These are phyloP conservation scores for Tipula helvola DNA, from an alignment of 2,888 invertebrate genomes.

Conservation along the genomic window DNA sequence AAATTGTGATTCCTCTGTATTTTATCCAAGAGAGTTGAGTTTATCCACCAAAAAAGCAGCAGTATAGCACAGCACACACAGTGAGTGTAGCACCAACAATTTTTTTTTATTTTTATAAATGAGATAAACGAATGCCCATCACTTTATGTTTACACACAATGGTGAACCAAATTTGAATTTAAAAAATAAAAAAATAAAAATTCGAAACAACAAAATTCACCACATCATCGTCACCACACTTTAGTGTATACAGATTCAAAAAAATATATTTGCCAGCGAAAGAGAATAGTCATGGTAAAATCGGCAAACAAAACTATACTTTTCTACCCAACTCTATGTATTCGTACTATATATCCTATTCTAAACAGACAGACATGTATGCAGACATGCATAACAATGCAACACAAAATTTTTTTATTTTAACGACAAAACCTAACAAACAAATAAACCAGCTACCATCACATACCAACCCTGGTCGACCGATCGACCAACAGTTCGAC, in stretches of 20 bases:
- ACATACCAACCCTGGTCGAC: background rate
- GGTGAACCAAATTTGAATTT: slow-evolving; percentile 14
- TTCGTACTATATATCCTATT: background rate
- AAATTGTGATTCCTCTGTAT: background rate
- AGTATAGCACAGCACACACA: background rate
- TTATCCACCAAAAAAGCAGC: background rate
- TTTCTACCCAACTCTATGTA: background rate
- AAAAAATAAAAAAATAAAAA: slow-evolving; percentile 9
- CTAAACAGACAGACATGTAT: background rate
- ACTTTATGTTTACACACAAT: slow-evolving; percentile 14
- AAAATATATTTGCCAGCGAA: background rate
- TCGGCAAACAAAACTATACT: background rate
- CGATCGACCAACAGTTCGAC: background rate
- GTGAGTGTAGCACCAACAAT: background rate
- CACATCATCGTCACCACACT: slow-evolving; percentile 9
- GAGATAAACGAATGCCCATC: slow-evolving; percentile 14
- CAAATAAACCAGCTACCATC: background rate
- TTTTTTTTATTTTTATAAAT: background rate
- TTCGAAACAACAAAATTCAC: slow-evolving; percentile 7
- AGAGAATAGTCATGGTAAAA: background rate
- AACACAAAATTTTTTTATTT: background rate
- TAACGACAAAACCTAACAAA: background rate
- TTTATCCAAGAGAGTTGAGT: background rate
- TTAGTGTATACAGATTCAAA: background rate
- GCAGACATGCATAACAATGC: background rate